A percentile compares a stretch with the other conserved stretches of the same genome.
Evolutionary conservation across 2,797 vertebrate genomes (phyloP).

Genomic region (Bradypodion ventrale): DNA sequence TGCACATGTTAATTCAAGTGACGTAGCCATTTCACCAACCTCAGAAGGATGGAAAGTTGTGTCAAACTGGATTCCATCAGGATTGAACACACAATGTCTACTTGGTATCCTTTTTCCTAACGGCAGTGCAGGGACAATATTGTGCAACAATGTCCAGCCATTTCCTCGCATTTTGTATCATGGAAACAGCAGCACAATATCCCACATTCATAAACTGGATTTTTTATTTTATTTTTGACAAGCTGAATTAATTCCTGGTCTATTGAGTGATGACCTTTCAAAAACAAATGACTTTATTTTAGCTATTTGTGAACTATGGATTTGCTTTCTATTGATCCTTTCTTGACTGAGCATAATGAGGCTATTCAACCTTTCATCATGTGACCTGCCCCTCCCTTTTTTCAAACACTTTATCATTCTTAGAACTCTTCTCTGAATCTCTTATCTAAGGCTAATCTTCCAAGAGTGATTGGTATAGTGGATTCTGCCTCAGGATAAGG

Average conservation of each 20-base stretch:
- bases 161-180: no score
- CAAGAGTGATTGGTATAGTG: background rate
- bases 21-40: no score
- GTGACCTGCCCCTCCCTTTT: background rate
- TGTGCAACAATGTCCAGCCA: no score
- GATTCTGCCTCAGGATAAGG: conserved; percentile 9
- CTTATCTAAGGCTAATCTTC: conserved; percentile 1
- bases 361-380: background rate
- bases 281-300: background rate
- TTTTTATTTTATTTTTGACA: no score
- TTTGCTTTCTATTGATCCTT: background rate
- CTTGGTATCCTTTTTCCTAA: no score
- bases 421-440: background rate
- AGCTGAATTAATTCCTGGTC: background rate
- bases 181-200: no score
- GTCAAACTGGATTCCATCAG: no score
- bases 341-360: background rate
- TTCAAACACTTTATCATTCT: background rate
- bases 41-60: no score
- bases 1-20: no score
- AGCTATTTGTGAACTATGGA: background rate
- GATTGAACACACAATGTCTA: no score
- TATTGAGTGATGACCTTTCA: background rate
- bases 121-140: no score
- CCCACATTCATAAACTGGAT: no score